Evolutionary conservation across 2,113 vertebrate species (phyloP).

Genomic region (Lichenostomus cassidix): DNA sequence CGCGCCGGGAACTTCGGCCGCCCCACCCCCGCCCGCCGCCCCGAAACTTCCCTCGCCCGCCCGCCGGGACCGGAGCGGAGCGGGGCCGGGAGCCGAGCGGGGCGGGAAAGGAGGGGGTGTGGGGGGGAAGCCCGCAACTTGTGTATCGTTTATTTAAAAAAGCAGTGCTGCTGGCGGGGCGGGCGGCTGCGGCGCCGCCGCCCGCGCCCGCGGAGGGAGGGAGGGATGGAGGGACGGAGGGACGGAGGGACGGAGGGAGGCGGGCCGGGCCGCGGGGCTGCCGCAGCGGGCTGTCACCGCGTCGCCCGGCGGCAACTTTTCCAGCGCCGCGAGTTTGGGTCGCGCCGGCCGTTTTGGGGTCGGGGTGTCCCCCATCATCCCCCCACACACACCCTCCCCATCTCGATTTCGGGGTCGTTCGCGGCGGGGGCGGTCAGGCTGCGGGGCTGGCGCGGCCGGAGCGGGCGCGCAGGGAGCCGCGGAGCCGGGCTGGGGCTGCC

Average conservation of each 20-base stretch:
- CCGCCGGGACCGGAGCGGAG: not conserved
- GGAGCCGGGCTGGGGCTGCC: too few relatives aligned
- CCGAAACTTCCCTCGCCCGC: not conserved
- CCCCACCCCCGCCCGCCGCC: conserved; percentile 60
- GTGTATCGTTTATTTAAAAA: not conserved
- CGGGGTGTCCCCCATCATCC: not conserved
- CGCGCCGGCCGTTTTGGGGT: not conserved
- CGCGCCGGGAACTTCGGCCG: not conserved
- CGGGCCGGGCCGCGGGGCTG: not conserved
- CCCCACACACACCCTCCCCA: not conserved
- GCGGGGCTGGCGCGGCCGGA: too few relatives aligned
- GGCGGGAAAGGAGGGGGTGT: not conserved
- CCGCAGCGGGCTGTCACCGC: conserved; percentile 10
- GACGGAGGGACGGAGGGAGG: not conserved
- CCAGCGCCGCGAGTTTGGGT: conserved; percentile 3
- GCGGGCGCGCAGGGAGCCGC: too few relatives aligned
- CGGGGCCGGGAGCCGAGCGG: not conserved
- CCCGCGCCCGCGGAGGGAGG: not conserved
- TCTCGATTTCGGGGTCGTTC: too few relatives aligned
- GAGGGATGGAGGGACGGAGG: not conserved
- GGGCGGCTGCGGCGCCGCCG: not conserved
- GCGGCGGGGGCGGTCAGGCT: too few relatives aligned
- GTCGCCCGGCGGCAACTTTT: conserved; percentile 60
- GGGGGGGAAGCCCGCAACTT: conserved; percentile 20
- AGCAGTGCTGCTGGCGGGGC: not conserved